A percentile compares a stretch with the other conserved stretches of the same genome.
Conservation (phyloP, 2,888 invertebrate species). For the Lycocerus yunnanus region DNA sequence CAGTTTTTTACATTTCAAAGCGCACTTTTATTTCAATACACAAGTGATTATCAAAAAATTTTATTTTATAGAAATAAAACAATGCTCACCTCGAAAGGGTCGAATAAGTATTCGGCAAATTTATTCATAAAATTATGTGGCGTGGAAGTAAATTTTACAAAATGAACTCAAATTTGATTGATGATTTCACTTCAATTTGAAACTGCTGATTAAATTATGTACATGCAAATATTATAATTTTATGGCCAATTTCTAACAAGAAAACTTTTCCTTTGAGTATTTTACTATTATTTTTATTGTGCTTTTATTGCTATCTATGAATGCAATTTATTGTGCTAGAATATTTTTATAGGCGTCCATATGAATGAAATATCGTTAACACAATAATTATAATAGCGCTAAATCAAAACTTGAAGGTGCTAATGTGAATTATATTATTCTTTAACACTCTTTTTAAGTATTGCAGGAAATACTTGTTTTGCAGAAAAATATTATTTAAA, state of each 20-base stretch:
- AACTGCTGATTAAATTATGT: background rate
- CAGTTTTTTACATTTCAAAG: background rate
- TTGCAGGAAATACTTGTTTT: too few relatives aligned
- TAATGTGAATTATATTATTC: background rate
- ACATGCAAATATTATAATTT: background rate
- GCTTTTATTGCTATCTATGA: background rate
- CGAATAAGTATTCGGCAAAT: too few relatives aligned
- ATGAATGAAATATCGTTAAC: background rate
- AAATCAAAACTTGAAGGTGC: background rate
- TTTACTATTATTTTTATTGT: background rate
- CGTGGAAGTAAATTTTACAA: too few relatives aligned
- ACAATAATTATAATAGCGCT: background rate
- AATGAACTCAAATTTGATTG: too few relatives aligned
- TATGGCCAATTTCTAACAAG: background rate
- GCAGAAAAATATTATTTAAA: too few relatives aligned
- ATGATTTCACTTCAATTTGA: background rate
- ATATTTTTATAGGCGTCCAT: background rate
- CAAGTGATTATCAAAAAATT: too few relatives aligned
- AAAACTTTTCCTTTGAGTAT: background rate
- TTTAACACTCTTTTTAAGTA: too few relatives aligned
- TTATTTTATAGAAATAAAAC: too few relatives aligned
- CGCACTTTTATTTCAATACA: too few relatives aligned
- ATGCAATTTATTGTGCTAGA: background rate
- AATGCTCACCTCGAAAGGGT: too few relatives aligned
- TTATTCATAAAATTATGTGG: too few relatives aligned